Conservation (phyloP, 2,797 vertebrate genomes). For the Gymnocypris eckloni region DNA sequence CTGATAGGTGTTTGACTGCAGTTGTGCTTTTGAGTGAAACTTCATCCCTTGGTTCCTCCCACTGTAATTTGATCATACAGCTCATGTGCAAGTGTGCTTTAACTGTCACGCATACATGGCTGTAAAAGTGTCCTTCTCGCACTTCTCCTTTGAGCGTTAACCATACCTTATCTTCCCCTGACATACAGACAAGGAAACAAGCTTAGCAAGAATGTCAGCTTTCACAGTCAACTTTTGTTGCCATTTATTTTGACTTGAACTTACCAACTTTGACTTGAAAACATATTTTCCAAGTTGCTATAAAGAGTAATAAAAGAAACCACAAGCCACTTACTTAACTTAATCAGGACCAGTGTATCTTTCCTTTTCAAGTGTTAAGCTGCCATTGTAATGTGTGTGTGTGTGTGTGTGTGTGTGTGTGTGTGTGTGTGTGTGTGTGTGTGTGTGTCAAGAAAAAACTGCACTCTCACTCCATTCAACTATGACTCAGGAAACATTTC, state of each 20-base stretch:
- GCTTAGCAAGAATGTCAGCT: conserved; percentile 15
- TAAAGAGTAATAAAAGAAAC: conserved; percentile 14
- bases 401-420: neutral
- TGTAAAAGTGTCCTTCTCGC: conserved; percentile 57
- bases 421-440: neutral
- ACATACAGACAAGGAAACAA: neutral
- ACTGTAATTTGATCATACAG: conserved; percentile 75
- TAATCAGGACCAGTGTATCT: conserved; percentile 4
- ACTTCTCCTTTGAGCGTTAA: conserved; percentile 66
- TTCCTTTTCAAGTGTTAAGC: neutral
- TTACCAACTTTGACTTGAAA: conserved; percentile 17
- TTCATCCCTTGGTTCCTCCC: conserved; percentile 65
- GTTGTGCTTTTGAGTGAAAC: conserved; percentile 61
- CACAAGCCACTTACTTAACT: neutral
- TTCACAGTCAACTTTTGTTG: neutral
- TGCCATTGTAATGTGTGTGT: neutral
- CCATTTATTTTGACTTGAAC: neutral
- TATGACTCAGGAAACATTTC: conserved; percentile 16
- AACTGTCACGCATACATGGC: conserved; percentile 73
- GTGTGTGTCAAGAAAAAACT: neutral
- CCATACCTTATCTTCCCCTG: neutral
- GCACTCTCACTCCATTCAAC: conserved; percentile 1
- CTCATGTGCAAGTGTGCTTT: conserved; percentile 71
- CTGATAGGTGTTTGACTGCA: neutral
- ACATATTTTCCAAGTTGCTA: conserved; percentile 3